Conservation (phyloP, 35 echinoderm and acorn worm species). For the Chiridota heheva region DNA sequence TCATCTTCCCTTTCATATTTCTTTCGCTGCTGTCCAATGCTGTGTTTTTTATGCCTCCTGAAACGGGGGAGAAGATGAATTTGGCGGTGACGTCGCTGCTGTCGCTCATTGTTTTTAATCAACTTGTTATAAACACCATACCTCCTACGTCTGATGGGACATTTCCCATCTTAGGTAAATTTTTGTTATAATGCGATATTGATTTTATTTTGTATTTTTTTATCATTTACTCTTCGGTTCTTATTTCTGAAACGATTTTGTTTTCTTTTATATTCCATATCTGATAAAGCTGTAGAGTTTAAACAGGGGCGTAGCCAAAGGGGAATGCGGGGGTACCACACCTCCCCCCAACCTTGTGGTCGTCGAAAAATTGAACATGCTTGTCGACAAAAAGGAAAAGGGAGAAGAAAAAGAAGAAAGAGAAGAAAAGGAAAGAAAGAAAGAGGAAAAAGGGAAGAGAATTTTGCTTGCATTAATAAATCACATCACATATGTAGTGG, state of each 20-base stretch:
- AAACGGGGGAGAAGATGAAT: conserved; percentile 91
- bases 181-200: not conserved
- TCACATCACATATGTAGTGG: too few species aligned
- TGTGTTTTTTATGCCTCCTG: conserved; percentile 81
- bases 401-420: too few species aligned
- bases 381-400: too few species aligned
- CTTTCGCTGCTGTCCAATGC: conserved; percentile 68
- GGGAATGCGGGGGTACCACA: too few species aligned
- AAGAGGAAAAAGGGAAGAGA: too few species aligned
- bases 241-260: not conserved
- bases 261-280: not conserved
- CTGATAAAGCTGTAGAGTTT: not conserved
- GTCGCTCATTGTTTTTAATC: conserved; percentile 89
- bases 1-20: conserved; percentile 75
- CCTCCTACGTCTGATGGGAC: conserved; percentile 85
- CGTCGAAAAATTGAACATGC: too few species aligned
- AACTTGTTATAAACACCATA: conserved; percentile 72
- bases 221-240: not conserved
- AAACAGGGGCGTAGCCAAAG: not conserved
- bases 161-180: conserved; percentile 83
- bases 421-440: too few species aligned
- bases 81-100: conserved; percentile 74
- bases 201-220: not conserved
- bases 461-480: too few species aligned
- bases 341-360: too few species aligned